Evolutionary conservation across 2,888 invertebrate species (phyloP), one percentile per base, ranked within the genome.

Genomic region (Barypeithes pellucidus): DNA sequence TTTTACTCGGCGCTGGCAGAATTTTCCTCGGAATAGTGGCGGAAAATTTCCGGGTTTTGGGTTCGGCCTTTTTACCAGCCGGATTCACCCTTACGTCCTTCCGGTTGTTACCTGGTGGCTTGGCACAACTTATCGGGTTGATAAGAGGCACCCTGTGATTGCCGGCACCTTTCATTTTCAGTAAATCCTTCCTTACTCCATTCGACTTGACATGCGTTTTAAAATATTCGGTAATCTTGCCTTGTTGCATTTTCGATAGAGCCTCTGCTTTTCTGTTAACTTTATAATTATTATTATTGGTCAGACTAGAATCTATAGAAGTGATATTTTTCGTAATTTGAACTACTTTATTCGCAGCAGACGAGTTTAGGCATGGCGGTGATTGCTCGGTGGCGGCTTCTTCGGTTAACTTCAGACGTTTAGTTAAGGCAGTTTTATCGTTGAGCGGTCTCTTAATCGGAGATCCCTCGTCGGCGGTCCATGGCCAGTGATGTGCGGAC

Each of bases 171-270:
- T 72, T 72, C 36, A 61, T 63, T 45, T 73, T 75, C 33, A 75
- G 79, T 68, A 80, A 69, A 5, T 78, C 82, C 72, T 84, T 85
- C 68, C 84, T 82, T 16, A 82, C 80, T 18, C 79, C 81, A 75
- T 82, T 84, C 36, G 92, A 90, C 87, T 94, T 95, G 88, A 93
- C 91, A 86, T 94, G 94, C 76, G 94, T 91, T 84, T 93, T 95
- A 85, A 94, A 95, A 85, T 92, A 95, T 82, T 94, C 94, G 24
- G 94, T 94, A 83, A 95, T 95, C 86, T 94, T 94, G 61, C 93
- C 94, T 85, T 94, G 94, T 75, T 87, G 85, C 78, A 87, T 86
- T 74, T 83, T 84, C 54, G 81, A 79, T 12, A 71, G 33, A 36
- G 52, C 54, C 50, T 75, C 67, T 52, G 54, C 41, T 57, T 69